Base-by-base conservation (phyloP, 2,888 invertebrate genomes). In the Brenthis daphne region DNA sequence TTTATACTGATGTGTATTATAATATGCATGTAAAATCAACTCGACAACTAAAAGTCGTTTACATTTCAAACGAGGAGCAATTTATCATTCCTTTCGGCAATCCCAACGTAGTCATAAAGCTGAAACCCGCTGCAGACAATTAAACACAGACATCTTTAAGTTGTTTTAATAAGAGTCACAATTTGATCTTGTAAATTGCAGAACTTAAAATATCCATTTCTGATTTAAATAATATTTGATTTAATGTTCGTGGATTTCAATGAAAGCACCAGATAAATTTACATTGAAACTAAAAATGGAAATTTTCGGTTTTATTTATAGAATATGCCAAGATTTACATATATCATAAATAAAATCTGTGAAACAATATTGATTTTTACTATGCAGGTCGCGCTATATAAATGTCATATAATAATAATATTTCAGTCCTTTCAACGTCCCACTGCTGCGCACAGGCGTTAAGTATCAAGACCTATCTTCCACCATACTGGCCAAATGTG, bases 71-170 rank as follows among this genome's bases (percentile, higher is more conserved):
- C 71, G 73, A 70, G 66, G 63, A 67, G 66, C 67, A 53, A 77
- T 78, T 74, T 76, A 74, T 76, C 75, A 74, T 69, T 67, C 69
- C 70, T 72, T 74, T 67, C 64, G 68, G 68, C 70, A 69, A 66
- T 73, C 73, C 72, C 71, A 50, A 61, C 67, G 63, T 64, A 75
- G 73, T 72, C 73, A 70, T 75, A 75, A 77, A 76, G 68, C 74
- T 73, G 57, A 76, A 77, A 75, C 74, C 71, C 71, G 74, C 74
- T 76, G 69, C 60, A 68, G 73, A 70, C 75, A 76, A 77, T 79
- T 78, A 75, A 77, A 76, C 71, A 65, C 75, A 75, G 72, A 12
- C 67, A 64, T 70, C 64, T 69, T 66, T 68, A 48, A 73, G 65
- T 67, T 68, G 71, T 69, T 74, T 69, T 68, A 73, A 73, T 71